These are phyloP conservation scores for Hetaerina titia DNA, from an alignment of 2,888 invertebrate species.

Conservation along the genomic window DNA sequence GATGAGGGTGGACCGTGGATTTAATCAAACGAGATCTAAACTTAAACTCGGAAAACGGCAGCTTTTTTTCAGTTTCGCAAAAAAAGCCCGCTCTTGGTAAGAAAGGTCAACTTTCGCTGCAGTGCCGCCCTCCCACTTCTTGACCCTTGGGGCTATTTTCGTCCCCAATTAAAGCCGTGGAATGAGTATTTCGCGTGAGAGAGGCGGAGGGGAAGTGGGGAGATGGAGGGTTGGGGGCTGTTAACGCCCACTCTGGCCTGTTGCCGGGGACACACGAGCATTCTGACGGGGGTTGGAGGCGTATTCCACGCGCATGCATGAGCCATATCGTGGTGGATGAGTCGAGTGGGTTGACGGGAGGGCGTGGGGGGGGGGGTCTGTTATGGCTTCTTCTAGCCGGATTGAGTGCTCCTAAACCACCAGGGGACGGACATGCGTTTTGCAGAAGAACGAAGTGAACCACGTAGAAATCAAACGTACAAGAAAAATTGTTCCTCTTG, in stretches of 20 bases:
- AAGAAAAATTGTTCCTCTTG: too few species aligned
- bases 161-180: conserved; percentile 43
- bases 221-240: neutral
- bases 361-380: too few species aligned
- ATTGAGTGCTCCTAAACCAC: too few species aligned
- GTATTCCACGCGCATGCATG: neutral
- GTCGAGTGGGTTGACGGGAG: too few species aligned
- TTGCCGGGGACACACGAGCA: conserved; percentile 9
- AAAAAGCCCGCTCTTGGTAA: neutral
- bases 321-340: neutral
- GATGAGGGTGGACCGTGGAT: neutral
- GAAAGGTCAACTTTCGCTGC: neutral
- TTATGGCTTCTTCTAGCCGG: too few species aligned
- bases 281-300: neutral
- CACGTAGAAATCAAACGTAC: too few species aligned
- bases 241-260: neutral
- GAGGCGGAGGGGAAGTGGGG: neutral
- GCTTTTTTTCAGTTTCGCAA: conserved; percentile 6
- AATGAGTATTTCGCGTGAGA: neutral
- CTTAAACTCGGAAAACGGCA: conserved; percentile 18
- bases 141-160: conserved; percentile 62
- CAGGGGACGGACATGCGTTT: too few species aligned
- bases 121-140: neutral
- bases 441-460: too few species aligned
- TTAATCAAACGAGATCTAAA: conserved; percentile 8